These are phyloP conservation scores for Channallabes apus DNA, from an alignment of 2,797 vertebrate genomes.

Conservation along the genomic window DNA sequence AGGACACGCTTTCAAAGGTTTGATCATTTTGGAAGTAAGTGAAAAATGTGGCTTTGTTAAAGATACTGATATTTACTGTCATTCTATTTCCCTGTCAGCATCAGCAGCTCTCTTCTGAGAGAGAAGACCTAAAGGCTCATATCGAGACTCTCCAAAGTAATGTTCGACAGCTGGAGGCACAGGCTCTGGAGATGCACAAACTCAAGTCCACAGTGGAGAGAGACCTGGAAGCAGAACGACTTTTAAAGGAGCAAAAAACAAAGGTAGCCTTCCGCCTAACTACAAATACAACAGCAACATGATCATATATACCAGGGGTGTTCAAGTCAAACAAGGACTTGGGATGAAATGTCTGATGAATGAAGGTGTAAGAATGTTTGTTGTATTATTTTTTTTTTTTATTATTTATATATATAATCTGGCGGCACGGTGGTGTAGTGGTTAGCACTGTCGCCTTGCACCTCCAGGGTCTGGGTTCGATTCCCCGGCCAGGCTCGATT, in stretches of 20 bases:
- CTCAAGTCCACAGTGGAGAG: constrained; percentile 76
- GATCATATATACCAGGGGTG: too few species aligned
- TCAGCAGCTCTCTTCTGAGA: constrained; percentile 79
- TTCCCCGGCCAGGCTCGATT: too few species aligned
- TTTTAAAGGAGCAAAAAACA: constrained; percentile 87
- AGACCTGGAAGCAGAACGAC: constrained; percentile 85
- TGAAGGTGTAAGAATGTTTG: too few species aligned
- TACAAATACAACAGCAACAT: too few species aligned
- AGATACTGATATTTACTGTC: background rate
- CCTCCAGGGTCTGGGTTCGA: too few species aligned
- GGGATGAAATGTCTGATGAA: too few species aligned
- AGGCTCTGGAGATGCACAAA: constrained; percentile 83
- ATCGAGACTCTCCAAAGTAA: constrained; percentile 82
- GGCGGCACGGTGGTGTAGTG: too few species aligned
- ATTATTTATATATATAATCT: too few species aligned
- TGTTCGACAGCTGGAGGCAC: constrained; percentile 81
- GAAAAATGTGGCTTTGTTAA: background rate
- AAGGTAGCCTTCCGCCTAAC: constrained; percentile 76
- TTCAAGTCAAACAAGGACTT: too few species aligned
- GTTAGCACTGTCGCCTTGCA: too few species aligned
- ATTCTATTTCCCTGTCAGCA: constrained; percentile 65
- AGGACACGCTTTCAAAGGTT: background rate
- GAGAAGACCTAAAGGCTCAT: constrained; percentile 80
- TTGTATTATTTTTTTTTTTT: too few species aligned
- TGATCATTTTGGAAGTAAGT: background rate